phyloP scores from a whole-genome alignment of 2,113 vertebrate species.

The Grantiella picta region DNA sequence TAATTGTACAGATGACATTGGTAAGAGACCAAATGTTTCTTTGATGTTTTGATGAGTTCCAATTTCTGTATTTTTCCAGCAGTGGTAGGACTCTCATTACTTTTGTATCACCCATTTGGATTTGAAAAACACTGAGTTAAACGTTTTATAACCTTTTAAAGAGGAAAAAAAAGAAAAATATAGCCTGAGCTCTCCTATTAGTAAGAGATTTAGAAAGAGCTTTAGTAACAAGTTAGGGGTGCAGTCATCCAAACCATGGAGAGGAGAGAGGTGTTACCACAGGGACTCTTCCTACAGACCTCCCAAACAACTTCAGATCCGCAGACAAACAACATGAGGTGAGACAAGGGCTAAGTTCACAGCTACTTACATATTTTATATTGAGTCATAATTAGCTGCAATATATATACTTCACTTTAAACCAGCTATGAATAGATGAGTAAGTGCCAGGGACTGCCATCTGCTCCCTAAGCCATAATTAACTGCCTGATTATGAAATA shows the following conservation, averaged over 20 bases:
- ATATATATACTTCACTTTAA: conserved; percentile 8
- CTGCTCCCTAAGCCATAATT: conserved; percentile 53
- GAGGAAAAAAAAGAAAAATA: background rate
- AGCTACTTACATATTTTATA: background rate
- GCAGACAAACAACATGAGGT: background rate
- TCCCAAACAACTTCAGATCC: background rate
- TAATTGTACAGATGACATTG: background rate
- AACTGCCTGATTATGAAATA: conserved; percentile 37
- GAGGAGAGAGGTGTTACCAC: background rate
- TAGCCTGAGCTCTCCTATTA: background rate
- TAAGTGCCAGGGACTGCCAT: conserved; percentile 47
- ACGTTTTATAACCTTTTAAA: background rate
- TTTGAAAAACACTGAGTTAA: background rate
- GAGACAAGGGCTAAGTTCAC: background rate
- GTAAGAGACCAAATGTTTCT: background rate
- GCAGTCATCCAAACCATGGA: background rate
- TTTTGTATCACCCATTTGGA: background rate
- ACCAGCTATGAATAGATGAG: conserved; percentile 11
- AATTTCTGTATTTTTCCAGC: background rate
- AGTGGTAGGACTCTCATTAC: background rate
- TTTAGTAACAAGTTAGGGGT: background rate
- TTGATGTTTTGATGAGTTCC: background rate
- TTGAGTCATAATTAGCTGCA: conserved; percentile 34
- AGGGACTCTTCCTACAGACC: background rate
- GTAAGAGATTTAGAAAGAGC: too few species aligned